phyloP scores from a whole-genome alignment of 2,797 vertebrate species.

The Lepilemur ruficaudatus region DNA sequence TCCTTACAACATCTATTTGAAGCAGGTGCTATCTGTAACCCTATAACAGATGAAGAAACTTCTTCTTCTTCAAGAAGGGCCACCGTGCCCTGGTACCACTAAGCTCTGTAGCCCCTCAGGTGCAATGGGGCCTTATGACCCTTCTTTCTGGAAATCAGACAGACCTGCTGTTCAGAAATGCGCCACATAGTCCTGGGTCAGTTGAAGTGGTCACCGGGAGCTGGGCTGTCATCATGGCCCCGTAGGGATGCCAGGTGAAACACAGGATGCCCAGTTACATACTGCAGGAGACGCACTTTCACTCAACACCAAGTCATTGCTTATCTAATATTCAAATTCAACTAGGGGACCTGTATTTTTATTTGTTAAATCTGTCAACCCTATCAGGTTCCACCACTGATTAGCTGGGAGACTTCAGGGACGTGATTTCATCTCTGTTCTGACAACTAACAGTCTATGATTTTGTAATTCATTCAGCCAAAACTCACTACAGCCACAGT shows the following conservation, averaged over 20 bases:
- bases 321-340: neutral
- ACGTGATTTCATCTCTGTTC: neutral
- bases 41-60: neutral
- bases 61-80: neutral
- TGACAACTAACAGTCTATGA: neutral
- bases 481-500: neutral
- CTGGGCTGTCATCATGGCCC: neutral
- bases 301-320: neutral
- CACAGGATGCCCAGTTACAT: neutral
- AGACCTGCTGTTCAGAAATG: neutral
- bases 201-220: accelerated
- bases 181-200: neutral
- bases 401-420: neutral
- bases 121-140: neutral
- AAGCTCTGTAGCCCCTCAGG: neutral
- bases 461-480: neutral
- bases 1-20: neutral
- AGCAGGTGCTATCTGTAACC: neutral
- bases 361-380: neutral
- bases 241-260: neutral
- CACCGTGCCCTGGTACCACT: neutral
- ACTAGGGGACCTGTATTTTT: neutral
- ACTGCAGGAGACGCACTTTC: neutral
- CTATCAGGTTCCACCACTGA: neutral
- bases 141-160: neutral